Evolutionary conservation across 2,113 vertebrate genomes (phyloP).

Genomic region (Malurus cyaneus): DNA sequence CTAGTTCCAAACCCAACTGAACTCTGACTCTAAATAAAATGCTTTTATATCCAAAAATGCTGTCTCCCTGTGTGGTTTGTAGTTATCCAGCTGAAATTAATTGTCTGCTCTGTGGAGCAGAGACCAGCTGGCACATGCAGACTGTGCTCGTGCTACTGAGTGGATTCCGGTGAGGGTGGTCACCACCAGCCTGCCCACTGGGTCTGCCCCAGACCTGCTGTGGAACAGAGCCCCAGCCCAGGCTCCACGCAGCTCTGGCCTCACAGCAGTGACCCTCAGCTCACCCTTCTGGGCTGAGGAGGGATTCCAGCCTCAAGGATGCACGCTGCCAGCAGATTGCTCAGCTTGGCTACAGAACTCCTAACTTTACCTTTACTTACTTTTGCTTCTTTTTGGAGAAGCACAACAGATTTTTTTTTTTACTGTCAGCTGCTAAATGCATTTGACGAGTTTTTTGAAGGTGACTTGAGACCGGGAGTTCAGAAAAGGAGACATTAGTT

Average conservation of each 20-base stretch:
- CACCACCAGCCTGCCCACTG: background rate
- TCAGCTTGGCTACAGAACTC: background rate
- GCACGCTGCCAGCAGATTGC: rapidly evolving
- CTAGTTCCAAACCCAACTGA: background rate
- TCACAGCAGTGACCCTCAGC: background rate
- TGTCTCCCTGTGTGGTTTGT: background rate
- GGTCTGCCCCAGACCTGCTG: rapidly evolving
- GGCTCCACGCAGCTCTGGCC: rapidly evolving
- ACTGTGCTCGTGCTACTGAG: background rate
- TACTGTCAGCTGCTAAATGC: background rate
- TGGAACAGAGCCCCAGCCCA: rapidly evolving
- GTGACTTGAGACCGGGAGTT: background rate
- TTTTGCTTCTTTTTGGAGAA: background rate
- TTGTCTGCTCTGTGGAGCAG: background rate
- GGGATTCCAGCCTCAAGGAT: rapidly evolving
- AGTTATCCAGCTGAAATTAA: background rate
- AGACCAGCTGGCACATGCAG: background rate
- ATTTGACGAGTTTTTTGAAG: background rate
- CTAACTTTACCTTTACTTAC: background rate
- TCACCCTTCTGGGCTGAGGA: rapidly evolving
- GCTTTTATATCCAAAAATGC: background rate
- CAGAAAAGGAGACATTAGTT: background rate
- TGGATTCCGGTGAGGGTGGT: background rate
- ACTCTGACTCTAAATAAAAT: background rate
- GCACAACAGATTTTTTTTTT: background rate